Base-by-base conservation (phyloP, 2,888 invertebrate species). In the Athalia rosae region DNA sequence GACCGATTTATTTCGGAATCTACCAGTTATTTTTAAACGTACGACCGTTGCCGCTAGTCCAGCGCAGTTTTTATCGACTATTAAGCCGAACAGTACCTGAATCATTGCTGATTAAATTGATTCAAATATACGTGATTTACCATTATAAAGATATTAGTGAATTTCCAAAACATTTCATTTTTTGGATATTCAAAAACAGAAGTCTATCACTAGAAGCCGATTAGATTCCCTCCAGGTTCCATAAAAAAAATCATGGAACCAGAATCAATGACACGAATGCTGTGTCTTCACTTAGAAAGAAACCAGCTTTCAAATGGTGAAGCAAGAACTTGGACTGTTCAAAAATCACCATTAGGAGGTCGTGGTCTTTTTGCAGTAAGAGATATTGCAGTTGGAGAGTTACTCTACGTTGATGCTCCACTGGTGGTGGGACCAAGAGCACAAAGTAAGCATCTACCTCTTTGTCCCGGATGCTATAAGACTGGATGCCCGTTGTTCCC, bases 361-460 rank as follows among this genome's bases (percentile, higher is more conserved):
- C 93, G 95, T 41, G 96, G 96, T 3, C 87, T 96, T 3, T 92
- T 95, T 82, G 94, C 95, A 15, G 92, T 91, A 3, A 91, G 93
- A 80, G 93, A 95, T 84, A 93, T 96, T 61, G 87, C 90, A 78
- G 87, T 91, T 48, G 95, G 95, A 58, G 95, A 95, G 88, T 88
- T 94, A 48, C 92, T 96, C 73, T 95, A 94, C 85, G 91, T 92
- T 9, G 96, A 96, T 87, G 91, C 91, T 76, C 94, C 96, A 0
- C 88, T 96, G 62, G 91, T 96, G 61, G 88, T 93, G 71, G 96
- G 96, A 0, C 95, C 95, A 0, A 92, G 95, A 64, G 91, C 92
- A 56, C 91, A 92, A 76, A 90, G 90, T 74, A 86, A 85, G 77
- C 90, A 90, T 56, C 88, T 92, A 15, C 92, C 92, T 77, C 91